Evolutionary conservation across 2,888 invertebrate species (phyloP), one percentile per base, ranked within the genome.

Genomic region (Parnassius mnemosyne): DNA sequence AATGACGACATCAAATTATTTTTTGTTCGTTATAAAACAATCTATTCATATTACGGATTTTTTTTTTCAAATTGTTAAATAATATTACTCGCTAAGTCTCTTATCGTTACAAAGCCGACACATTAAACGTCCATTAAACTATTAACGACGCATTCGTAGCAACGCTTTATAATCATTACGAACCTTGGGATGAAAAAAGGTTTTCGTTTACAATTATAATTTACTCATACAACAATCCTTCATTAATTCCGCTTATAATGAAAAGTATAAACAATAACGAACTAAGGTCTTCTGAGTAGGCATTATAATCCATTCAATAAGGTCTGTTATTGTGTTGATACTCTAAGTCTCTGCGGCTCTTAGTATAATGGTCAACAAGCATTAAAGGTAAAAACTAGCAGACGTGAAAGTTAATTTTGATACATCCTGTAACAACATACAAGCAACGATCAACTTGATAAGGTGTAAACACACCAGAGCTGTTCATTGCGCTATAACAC

Each of bases 91-190:
- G 25, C 16, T 42, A 54, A 51, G 12, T 25, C 44, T 62, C 55
- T 57, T 62, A 61, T 65, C 61, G 64, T 65, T 62, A 65, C 53
- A 53, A 64, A 62, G 65, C 67, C 66, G 67, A 64, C 67, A 66
- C 65, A 65, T 63, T 64, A 64, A 60, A 58, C 55, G 61, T 61
- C 60, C 68, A 65, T 67, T 66, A 65, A 67, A 63, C 67, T 68
- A 68, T 68, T 58, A 64, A 63, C 64, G 57, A 63, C 63, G 53
- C 64, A 64, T 66, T 70, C 67, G 60, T 67, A 65, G 65, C 66
- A 67, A 67, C 69, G 66, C 63, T 64, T 69, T 69, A 69, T 71
- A 71, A 72, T 71, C 71, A 69, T 71, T 71, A 69, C 56, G 63
- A 63, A 57, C 65, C 64, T 64, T 66, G 64, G 60, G 53, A 59